Evolutionary conservation across 2,113 vertebrate genomes (phyloP).

Genomic region (Python bivittatus): DNA sequence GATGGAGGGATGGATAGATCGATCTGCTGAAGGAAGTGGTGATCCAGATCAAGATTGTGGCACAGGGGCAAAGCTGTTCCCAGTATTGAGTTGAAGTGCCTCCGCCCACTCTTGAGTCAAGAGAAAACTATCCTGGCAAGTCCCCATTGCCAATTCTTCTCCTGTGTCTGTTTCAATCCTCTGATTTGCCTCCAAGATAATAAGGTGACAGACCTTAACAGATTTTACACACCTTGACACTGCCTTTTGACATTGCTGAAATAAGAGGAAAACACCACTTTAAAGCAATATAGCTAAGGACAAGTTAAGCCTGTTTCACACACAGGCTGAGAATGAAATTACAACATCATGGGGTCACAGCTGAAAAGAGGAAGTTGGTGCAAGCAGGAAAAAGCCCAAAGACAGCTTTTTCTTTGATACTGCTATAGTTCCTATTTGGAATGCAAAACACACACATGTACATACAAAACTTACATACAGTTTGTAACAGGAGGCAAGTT

Average conservation of each 20-base stretch:
- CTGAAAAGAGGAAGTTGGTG: background rate
- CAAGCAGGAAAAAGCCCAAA: background rate
- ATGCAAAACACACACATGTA: background rate
- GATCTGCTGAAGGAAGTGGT: background rate
- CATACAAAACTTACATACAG: background rate
- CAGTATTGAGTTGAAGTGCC: background rate
- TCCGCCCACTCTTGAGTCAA: background rate
- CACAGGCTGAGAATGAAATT: background rate
- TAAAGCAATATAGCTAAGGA: background rate
- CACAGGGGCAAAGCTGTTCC: background rate
- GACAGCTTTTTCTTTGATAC: background rate
- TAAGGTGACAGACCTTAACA: background rate
- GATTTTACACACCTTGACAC: background rate
- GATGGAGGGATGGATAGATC: too few relatives aligned
- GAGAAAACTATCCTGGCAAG: background rate
- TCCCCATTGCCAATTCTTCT: background rate
- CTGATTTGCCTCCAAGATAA: background rate
- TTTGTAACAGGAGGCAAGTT: background rate
- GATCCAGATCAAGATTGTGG: background rate
- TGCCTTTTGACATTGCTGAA: background rate
- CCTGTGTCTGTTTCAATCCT: background rate
- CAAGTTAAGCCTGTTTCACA: background rate
- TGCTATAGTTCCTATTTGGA: background rate
- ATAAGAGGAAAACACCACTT: background rate
- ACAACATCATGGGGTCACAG: background rate